Evolutionary conservation across 2,113 vertebrate species (phyloP), one percentile per base, ranked within the genome.

Genomic region (Butorides virescens): DNA sequence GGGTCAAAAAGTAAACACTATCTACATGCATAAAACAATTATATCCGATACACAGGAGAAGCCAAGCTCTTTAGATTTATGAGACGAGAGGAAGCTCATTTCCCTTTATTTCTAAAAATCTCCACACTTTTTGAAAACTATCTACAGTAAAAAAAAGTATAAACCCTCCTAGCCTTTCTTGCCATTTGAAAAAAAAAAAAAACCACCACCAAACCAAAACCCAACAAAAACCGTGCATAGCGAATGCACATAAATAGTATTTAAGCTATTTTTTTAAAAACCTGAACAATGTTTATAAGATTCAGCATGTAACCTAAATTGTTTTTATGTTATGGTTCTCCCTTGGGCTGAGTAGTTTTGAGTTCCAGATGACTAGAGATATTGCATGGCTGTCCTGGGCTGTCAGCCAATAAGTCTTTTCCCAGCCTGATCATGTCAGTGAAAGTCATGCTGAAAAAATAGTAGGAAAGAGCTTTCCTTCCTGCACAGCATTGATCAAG

Each of bases 391-490:
- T 97, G 96, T 96, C 96, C 97, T 97, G 97, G 98, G 98, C 97
- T 96, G 89, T 71, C 82, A 97, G 98, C 98, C 98, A 98, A 6
- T 96, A 85, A 95, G 92, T 96, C 94, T 96, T 98, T 98, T 98
- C 97, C 97, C 98, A 98, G 97, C 96, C 96, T 96, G 94, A 97
- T 98, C 97, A 97, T 98, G 98, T 97, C 98, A 98, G 98, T 98
- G 97, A 98, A 98, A 98, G 98, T 98, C 97, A 98, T 65, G 86
- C 92, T 97, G 97, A 96, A 97, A 97, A 98, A 98, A 98, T 92
- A 96, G 95, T 97, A 98, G 98, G 97, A 98, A 98, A 98, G 95
- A 96, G 91, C 88, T 91, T 98, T 98, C 97, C 98, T 98, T 98
- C 97, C 97, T 98, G 95, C 90, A 93, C 93, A 97, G 95, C 83